These are phyloP conservation scores for Carcinoscorpius rotundicauda DNA, from an alignment of 1,140 invertebrate species.

Conservation along the genomic window DNA sequence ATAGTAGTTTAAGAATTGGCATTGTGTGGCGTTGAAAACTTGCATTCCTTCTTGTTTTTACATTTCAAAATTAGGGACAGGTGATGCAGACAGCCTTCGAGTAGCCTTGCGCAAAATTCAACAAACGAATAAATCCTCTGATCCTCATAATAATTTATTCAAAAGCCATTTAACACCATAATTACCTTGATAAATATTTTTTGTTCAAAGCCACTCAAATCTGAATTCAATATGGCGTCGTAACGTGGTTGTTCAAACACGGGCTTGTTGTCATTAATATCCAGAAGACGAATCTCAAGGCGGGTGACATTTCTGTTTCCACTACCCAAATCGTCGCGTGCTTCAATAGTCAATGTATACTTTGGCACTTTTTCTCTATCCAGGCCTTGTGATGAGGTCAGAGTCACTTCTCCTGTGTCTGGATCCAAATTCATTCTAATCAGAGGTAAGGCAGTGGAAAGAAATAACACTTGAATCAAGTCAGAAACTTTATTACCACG, in stretches of 20 bases:
- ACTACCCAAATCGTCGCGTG: conserved; percentile 65
- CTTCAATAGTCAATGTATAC: conserved; percentile 66
- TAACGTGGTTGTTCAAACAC: conserved; percentile 64
- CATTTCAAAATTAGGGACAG: too few relatives aligned
- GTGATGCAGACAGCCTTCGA: too few relatives aligned
- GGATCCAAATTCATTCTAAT: conserved; percentile 63
- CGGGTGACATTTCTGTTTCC: conserved; percentile 38
- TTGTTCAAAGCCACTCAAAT: conserved; percentile 39
- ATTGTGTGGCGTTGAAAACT: too few relatives aligned
- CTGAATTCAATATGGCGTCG: conserved; percentile 62
- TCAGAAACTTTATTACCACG: too few relatives aligned
- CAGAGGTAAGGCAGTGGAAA: too few relatives aligned
- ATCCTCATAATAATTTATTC: too few relatives aligned
- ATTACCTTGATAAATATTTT: conserved; percentile 27
- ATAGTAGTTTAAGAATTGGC: too few relatives aligned
- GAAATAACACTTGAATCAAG: too few relatives aligned
- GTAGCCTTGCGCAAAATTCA: too few relatives aligned
- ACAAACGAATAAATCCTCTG: too few relatives aligned
- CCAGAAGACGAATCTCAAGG: conserved; percentile 22
- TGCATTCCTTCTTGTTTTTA: too few relatives aligned
- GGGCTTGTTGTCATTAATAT: conserved; percentile 65
- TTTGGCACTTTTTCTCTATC: conserved; percentile 60
- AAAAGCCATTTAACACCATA: too few relatives aligned
- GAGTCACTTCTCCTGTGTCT: conserved; percentile 63
- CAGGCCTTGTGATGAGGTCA: conserved; percentile 51